phyloP scores from a whole-genome alignment of 1,140 invertebrate species.

The Calycopis cecrops region DNA sequence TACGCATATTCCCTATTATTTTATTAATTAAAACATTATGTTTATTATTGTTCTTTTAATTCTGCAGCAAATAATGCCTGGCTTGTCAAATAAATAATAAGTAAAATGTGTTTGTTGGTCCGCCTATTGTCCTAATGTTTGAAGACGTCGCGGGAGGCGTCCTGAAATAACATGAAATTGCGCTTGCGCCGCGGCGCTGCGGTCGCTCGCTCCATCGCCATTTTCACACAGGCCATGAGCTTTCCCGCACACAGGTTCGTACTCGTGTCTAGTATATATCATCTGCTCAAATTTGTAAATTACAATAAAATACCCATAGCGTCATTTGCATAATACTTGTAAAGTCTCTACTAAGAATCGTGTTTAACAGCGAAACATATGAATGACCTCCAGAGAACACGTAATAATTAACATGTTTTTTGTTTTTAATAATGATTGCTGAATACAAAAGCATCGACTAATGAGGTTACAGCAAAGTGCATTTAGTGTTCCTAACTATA shows the following conservation, averaged over 20 bases:
- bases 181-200: slow-evolving; percentile 57
- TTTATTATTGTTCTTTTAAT: no score
- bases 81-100: not conserved
- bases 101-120: slow-evolving; percentile 17
- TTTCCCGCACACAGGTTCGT: slow-evolving; percentile 67
- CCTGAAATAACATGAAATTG: slow-evolving; percentile 72
- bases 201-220: slow-evolving; percentile 62
- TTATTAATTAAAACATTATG: no score
- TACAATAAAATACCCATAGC: no score
- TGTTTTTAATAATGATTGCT: slow-evolving; percentile 51
- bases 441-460: slow-evolving; percentile 39
- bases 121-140: slow-evolving; percentile 44
- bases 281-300: no score
- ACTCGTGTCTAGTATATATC: slow-evolving; percentile 3
- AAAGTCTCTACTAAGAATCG: no score
- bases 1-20: no score
- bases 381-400: slow-evolving; percentile 66
- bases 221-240: slow-evolving; percentile 66
- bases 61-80: no score
- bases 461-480: slow-evolving; percentile 20
- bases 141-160: slow-evolving; percentile 71
- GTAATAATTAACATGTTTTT: slow-evolving; percentile 72
- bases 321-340: no score
- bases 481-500: slow-evolving; percentile 6
- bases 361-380: slow-evolving; percentile 21